Percentiles rank a stretch among this genome's conserved stretches.
These are phyloP conservation scores for Chelmon rostratus DNA, from an alignment of 2,797 vertebrate genomes.

Conservation along the genomic window DNA sequence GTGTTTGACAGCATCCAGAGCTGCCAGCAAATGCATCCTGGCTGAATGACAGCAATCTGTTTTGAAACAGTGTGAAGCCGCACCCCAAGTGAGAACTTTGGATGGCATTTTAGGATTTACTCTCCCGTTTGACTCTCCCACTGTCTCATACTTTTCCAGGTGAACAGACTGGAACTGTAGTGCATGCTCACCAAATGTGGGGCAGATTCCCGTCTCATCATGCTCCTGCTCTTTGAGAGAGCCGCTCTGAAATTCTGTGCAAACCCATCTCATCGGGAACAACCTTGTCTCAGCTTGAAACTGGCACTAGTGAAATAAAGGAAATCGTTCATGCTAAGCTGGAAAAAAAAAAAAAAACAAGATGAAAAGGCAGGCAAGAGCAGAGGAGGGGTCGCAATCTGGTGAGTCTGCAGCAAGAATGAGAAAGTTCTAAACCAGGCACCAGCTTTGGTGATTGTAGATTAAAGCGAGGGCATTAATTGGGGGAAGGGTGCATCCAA, in stretches of 20 bases:
- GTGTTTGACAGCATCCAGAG: slow-evolving; percentile 38
- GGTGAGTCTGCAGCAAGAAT: slow-evolving; percentile 33
- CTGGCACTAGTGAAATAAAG: slow-evolving; percentile 44
- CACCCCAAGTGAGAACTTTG: slow-evolving; percentile 18
- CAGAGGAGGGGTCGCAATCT: slow-evolving; percentile 16
- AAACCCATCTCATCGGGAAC: slow-evolving; percentile 55
- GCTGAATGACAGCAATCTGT: slow-evolving; percentile 46
- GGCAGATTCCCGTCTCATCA: slow-evolving; percentile 40
- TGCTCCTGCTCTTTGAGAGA: slow-evolving; percentile 29
- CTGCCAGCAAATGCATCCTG: slow-evolving; percentile 49
- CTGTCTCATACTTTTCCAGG: slow-evolving; percentile 59
- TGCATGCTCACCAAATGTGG: slow-evolving; percentile 24
- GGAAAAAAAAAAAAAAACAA: slow-evolving; percentile 10
- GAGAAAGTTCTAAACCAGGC: background rate
- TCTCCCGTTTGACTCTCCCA: slow-evolving; percentile 1
- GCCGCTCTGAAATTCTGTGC: slow-evolving; percentile 33
- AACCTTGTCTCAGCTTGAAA: slow-evolving; percentile 56
- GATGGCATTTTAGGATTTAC: slow-evolving; percentile 40
- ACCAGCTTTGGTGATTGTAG: slow-evolving; percentile 21
- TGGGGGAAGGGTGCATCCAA: background rate
- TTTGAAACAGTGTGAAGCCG: slow-evolving; percentile 35
- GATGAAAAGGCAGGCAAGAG: slow-evolving; percentile 20
- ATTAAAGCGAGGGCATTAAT: slow-evolving; percentile 24
- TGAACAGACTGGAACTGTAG: slow-evolving; percentile 51
- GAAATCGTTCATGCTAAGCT: slow-evolving; percentile 40